Evolutionary conservation across 2,797 vertebrate species (phyloP).

Genomic region (Psittacula derbiana): DNA sequence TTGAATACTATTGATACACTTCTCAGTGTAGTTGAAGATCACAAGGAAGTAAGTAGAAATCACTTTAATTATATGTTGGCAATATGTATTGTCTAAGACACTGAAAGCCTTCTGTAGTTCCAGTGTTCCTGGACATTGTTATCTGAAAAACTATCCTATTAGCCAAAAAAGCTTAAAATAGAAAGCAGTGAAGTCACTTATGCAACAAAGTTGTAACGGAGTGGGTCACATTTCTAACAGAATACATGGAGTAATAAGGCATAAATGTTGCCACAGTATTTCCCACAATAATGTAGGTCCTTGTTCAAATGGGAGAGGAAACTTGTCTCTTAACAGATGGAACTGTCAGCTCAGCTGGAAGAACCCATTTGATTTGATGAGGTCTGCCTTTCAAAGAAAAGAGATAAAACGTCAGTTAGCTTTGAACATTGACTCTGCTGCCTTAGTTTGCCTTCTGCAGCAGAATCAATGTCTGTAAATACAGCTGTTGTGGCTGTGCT

Average conservation of each 20-base stretch:
- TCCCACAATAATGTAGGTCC: not conserved
- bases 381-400: not conserved
- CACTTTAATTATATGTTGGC: not conserved
- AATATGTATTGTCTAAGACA: not conserved
- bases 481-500: not conserved
- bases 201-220: not conserved
- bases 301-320: not conserved
- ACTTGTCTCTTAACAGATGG: not conserved
- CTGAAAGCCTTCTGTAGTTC: not conserved
- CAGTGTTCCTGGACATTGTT: not conserved
- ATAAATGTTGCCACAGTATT: not conserved
- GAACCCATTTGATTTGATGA: not conserved
- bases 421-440: not conserved
- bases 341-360: not conserved
- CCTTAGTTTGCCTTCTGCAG: not conserved
- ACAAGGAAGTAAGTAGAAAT: constrained; percentile 90
- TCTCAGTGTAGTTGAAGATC: constrained; percentile 98
- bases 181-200: not conserved
- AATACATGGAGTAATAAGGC: not conserved
- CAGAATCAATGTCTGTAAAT: not conserved
- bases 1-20: constrained; percentile 98
- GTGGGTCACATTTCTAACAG: not conserved
- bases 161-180: not conserved
- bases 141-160: not conserved
- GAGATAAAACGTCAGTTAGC: not conserved